These are phyloP conservation scores for Pollenia labialis DNA, from an alignment of 2,888 invertebrate species.

Conservation along the genomic window DNA sequence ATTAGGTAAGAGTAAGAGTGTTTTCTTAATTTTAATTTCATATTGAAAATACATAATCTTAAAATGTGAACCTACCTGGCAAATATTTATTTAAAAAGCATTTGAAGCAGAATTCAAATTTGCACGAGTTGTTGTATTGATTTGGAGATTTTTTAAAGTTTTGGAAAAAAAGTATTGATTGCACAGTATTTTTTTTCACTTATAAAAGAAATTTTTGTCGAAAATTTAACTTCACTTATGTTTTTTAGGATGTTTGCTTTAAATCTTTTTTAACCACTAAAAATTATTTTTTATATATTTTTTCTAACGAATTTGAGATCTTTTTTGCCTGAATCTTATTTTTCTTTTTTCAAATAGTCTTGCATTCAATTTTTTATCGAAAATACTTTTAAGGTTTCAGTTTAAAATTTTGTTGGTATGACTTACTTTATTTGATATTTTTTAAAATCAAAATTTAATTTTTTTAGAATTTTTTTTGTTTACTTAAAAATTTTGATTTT, in stretches of 20 bases:
- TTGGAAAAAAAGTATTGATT: not conserved
- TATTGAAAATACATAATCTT: not conserved
- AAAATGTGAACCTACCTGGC: constrained; percentile 13
- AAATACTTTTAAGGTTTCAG: too few relatives aligned
- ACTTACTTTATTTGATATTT: too few relatives aligned
- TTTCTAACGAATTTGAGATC: too few relatives aligned
- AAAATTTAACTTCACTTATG: too few relatives aligned
- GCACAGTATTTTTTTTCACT: not conserved
- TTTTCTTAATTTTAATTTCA: too few relatives aligned
- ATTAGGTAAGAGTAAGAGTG: too few relatives aligned
- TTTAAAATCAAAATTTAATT: not conserved
- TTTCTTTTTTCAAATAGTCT: too few relatives aligned
- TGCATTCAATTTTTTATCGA: too few relatives aligned
- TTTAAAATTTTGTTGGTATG: too few relatives aligned
- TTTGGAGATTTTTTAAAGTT: not conserved
- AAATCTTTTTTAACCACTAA: not conserved
- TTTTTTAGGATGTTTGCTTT: not conserved
- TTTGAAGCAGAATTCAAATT: not conserved
- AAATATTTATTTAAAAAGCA: not conserved
- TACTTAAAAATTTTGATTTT: too few relatives aligned
- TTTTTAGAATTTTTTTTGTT: not conserved
- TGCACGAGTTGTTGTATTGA: constrained; percentile 6
- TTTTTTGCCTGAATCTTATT: too few relatives aligned
- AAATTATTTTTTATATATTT: too few relatives aligned
- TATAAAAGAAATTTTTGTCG: not conserved